These are phyloP conservation scores for Pegea sp. DNA, from an alignment of 23 tunicate genomes.

Conservation along the genomic window DNA sequence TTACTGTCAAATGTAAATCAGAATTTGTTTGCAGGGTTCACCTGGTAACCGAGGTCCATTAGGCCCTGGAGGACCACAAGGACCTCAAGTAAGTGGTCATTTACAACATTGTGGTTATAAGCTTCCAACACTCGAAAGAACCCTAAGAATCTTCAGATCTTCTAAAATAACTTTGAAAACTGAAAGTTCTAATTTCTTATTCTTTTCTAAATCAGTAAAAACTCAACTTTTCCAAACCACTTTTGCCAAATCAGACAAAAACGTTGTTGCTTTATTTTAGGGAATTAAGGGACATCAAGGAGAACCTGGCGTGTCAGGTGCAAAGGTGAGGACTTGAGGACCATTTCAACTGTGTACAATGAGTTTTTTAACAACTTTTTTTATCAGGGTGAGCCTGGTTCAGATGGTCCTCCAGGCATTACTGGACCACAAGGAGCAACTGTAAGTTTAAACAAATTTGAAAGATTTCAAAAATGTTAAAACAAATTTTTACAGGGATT, in stretches of 20 bases:
- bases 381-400: background rate
- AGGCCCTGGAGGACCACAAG: conserved; percentile 27
- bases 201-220: background rate
- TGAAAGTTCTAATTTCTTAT: background rate
- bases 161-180: background rate
- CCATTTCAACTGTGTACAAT: no score
- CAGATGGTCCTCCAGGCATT: background rate
- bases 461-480: no score
- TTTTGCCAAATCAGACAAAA: no score
- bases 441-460: background rate
- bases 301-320: background rate
- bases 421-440: background rate
- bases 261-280: no score
- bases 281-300: background rate
- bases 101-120: background rate
- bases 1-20: background rate
- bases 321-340: no score
- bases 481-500: no score
- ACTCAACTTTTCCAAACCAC: no score
- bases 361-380: no score
- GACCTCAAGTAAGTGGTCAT: conserved; percentile 11
- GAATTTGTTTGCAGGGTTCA: conserved; percentile 14
- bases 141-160: no score
- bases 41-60: conserved; percentile 13
- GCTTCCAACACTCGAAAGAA: background rate